Evolutionary conservation across 2,797 vertebrate species (phyloP).

Genomic region (Heterohyrax brucei): DNA sequence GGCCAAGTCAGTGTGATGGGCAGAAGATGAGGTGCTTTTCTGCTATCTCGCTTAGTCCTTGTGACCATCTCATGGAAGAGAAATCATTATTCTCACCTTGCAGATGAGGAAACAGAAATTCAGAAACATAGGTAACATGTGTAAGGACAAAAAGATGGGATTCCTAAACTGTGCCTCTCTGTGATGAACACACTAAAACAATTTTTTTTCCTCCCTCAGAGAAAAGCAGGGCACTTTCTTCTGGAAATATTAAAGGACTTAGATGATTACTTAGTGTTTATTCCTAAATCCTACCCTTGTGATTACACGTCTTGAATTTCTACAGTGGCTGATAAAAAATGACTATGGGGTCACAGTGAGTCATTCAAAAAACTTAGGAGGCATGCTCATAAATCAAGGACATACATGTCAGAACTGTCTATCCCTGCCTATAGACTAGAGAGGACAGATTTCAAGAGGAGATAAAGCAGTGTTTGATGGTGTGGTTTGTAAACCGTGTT

Average conservation of each 20-base stretch:
- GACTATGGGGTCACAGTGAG: not conserved
- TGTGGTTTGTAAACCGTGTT: not conserved
- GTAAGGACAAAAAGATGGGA: not conserved
- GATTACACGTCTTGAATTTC: not conserved
- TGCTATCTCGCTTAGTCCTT: not conserved
- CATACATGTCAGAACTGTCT: not conserved
- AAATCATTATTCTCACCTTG: not conserved
- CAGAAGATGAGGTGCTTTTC: not conserved
- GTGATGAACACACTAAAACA: slow-evolving; percentile 6
- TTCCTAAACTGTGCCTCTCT: not conserved
- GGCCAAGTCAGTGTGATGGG: not conserved
- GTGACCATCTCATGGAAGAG: not conserved
- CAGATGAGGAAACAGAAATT: not conserved
- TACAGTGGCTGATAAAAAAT: not conserved
- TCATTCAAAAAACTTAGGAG: not conserved
- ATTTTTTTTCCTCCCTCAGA: not conserved
- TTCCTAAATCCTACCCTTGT: not conserved
- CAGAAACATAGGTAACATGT: not conserved
- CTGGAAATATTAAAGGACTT: not conserved
- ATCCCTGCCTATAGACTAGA: not conserved
- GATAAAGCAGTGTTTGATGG: not conserved
- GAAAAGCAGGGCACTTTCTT: slow-evolving; percentile 19
- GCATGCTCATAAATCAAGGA: not conserved
- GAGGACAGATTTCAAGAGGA: not conserved
- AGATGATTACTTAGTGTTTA: not conserved